Evolutionary conservation across 64 coral and sea anemone genomes (phyloP), one percentile per base, ranked within the genome.

Genomic region (Stylophora pistillata): DNA sequence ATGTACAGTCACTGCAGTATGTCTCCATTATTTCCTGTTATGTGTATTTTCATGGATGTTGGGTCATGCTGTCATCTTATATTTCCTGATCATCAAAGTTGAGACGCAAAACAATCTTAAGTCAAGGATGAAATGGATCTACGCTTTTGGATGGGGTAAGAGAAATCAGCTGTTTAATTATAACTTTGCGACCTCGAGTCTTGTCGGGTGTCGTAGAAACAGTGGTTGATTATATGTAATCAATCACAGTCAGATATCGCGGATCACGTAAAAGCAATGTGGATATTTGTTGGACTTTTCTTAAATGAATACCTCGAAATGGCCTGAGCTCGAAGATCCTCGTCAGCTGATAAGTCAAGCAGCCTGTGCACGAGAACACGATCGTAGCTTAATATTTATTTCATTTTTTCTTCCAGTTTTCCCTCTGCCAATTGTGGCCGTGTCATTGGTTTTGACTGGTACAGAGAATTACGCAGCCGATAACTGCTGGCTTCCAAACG

Each of bases 81-180:
- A 93, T 34, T 88, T 54, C n/a, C 58, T 93, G 65, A 59, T 93
- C 34, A 87, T 93, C 71, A 88, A 73, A 17, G 77, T 77, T 53
- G 80, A 84, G 23, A 29, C 88, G 26, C 32, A 34, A 28, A 66
- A 79, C 53, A 54, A 54, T 30, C 55, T 53, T 9, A 72, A 88
- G 17, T 57, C 86, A 14, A 88, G 88, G 56, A 30, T 93, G 77
- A 93, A 93, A 60, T 88, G 73, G 41, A 88, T 76, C 61, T 93
- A 81, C 74, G 66, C 54, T 74, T 54, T 93, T 20, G 85, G 91
- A 68, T 93, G 91, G 91, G 85, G 91, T 93, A 77, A 81, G 88
- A 31, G 65, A 60, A 21, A 68, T 26, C 5, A 47, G 3, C 7
- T 47, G 37, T 47, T 47, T 47, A 3, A 47, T 47, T 47, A 47